Evolutionary conservation across 2,797 vertebrate species (phyloP).

Genomic region (Malurus leucopterus): DNA sequence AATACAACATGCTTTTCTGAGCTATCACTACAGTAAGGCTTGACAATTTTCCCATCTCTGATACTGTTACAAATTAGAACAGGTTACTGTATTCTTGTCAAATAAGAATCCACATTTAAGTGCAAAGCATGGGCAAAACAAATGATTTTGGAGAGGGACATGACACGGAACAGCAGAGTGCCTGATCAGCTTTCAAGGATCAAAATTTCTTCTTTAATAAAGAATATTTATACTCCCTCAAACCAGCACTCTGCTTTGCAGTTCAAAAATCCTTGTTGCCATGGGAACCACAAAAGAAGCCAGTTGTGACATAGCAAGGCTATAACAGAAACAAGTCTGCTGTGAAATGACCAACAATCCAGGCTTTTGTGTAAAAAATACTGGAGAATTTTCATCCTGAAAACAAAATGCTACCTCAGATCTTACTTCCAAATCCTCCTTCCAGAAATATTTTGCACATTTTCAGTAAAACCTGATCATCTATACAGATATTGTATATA

Average conservation of each 20-base stretch:
- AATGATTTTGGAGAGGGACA: background rate
- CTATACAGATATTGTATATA: background rate
- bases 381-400: slow-evolving; percentile 40
- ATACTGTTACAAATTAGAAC: slow-evolving; percentile 10
- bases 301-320: slow-evolving; percentile 60
- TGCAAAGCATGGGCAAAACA: background rate
- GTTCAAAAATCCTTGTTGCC: slow-evolving; percentile 74
- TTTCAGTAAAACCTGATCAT: background rate
- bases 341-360: slow-evolving; percentile 60
- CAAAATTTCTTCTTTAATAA: slow-evolving; percentile 41
- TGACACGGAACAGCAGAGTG: background rate
- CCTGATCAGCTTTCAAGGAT: slow-evolving; percentile 31
- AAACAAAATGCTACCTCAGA: slow-evolving; percentile 20
- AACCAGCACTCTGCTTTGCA: slow-evolving; percentile 59
- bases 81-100: background rate
- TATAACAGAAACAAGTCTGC: slow-evolving; percentile 66
- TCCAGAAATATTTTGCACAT: background rate
- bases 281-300: slow-evolving; percentile 71
- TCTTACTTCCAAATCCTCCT: background rate
- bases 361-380: slow-evolving; percentile 16
- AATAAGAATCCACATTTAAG: background rate
- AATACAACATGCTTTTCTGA: background rate
- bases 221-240: slow-evolving; percentile 37
- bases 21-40: background rate
- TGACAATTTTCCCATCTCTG: background rate